These are phyloP conservation scores for Rousettus leschenaultii DNA, from an alignment of 2,113 vertebrate genomes.

Conservation along the genomic window DNA sequence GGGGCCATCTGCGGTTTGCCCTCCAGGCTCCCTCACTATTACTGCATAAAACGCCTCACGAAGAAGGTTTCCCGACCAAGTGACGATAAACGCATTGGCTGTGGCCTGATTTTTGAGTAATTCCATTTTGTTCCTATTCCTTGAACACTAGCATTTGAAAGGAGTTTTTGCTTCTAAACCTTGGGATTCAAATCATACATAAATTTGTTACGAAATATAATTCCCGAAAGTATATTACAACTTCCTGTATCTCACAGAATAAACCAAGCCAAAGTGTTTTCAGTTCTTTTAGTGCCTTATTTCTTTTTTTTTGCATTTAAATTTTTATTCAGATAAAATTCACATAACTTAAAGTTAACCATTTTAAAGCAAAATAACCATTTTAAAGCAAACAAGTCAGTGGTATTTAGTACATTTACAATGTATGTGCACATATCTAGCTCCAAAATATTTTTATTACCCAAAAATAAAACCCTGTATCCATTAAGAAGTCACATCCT, in stretches of 20 bases:
- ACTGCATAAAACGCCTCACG: background rate
- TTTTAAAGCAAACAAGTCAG: background rate
- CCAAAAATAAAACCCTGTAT: background rate
- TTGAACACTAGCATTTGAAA: background rate
- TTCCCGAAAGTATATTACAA: background rate
- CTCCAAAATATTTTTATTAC: background rate
- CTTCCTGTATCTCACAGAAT: background rate
- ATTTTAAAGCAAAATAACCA: background rate
- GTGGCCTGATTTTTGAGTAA: background rate
- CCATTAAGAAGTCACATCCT: background rate
- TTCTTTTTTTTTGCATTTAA: background rate
- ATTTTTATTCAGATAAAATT: background rate
- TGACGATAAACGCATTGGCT: background rate
- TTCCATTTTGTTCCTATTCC: background rate
- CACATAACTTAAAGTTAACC: background rate
- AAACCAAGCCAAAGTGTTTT: background rate
- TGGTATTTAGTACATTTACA: background rate
- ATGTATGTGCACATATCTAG: background rate
- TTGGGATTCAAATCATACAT: background rate
- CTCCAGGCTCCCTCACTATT: background rate
- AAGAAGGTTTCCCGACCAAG: background rate
- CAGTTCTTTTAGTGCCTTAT: background rate
- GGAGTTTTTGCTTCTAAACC: background rate
- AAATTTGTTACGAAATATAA: background rate
- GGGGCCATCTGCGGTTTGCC: background rate